Base-by-base conservation (phyloP, 2,113 vertebrate genomes). In the Otolemur garnettii region DNA sequence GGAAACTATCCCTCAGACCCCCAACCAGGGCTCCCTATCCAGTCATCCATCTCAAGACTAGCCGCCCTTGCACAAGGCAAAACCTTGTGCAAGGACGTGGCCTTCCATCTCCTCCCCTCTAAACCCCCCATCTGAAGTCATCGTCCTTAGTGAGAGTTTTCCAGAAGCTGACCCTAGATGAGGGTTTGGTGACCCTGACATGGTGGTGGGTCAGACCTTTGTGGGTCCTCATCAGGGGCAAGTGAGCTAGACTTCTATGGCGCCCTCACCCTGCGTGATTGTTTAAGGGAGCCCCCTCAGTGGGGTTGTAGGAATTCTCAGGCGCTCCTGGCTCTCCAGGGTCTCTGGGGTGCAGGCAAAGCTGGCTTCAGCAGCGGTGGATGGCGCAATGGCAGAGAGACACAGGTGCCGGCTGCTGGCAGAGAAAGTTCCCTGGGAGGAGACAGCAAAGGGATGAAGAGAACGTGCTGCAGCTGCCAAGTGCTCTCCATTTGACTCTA, bases 11-110 rank as follows among this genome's bases (percentile, higher is more conserved):
- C 18, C 35, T 19, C 35, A 30, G 1, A 1, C 4, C 18, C 59
- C 33, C 24, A 14, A 4, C 33, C 3, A 4, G 38, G 22, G 35
- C 22, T 14, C 53, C 33, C 38, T 0, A 42, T 6, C 50, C 57
- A 26, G 33, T 1, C 0, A 1, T 50, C 50, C 15, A 21, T 22
- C 50, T 38, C 0, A 0, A 35, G 90, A 21, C 3, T 18, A 0
- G 82, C 19, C 1, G 0, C 45, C 57, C 55, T 57, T 17, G 5
- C 21, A 28, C 24, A 24, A 11, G 71, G 38, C 14, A 1, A 24
- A 28, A 53, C n/a, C 55, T 26, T 30, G 11, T 30, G 30, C 10
- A 26, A 21, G 17, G 57, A 80, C 60, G 62, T 12, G 0, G 81
- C 33, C 45, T 79, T 33, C 42, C 15, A 2, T 14, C 59, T 33